Conservation (phyloP, 2,888 invertebrate species). For the Subacronicta megacephala region DNA sequence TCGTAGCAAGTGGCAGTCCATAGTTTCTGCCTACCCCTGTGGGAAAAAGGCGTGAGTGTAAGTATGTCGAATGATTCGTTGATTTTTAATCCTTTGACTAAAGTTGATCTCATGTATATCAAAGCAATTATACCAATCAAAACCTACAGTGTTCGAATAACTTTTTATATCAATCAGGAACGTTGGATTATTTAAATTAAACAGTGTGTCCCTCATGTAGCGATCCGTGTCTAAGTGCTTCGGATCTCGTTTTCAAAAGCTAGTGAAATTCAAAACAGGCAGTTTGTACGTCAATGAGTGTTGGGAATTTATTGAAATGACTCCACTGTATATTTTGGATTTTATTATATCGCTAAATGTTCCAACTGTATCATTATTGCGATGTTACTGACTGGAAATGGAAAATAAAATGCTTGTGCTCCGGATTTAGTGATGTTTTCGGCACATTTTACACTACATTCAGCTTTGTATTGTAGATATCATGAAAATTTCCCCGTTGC, state of each 20-base stretch:
- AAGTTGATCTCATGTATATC: no score
- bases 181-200: constrained; percentile 21
- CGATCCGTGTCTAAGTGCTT: constrained; percentile 85
- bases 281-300: constrained; percentile 80
- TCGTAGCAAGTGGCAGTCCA: no score
- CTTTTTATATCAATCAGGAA: not conserved
- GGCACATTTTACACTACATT: constrained; percentile 43
- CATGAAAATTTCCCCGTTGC: constrained; percentile 23
- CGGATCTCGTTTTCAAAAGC: constrained; percentile 81
- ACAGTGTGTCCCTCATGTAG: constrained; percentile 64
- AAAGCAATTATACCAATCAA: no score
- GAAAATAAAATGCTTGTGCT: constrained; percentile 49
- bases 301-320: constrained; percentile 81
- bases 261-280: constrained; percentile 87
- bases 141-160: not conserved
- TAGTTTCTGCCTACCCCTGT: no score
- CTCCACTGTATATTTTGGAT: constrained; percentile 69
- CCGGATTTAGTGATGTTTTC: constrained; percentile 18
- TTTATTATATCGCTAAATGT: constrained; percentile 66
- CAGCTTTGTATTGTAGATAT: constrained; percentile 9
- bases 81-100: no score
- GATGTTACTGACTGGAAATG: constrained; percentile 45
- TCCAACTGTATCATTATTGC: constrained; percentile 55
- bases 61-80: no score
- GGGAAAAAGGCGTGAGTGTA: no score